Conservation (phyloP, 2,888 invertebrate genomes). For the Phlogophora meticulosa region DNA sequence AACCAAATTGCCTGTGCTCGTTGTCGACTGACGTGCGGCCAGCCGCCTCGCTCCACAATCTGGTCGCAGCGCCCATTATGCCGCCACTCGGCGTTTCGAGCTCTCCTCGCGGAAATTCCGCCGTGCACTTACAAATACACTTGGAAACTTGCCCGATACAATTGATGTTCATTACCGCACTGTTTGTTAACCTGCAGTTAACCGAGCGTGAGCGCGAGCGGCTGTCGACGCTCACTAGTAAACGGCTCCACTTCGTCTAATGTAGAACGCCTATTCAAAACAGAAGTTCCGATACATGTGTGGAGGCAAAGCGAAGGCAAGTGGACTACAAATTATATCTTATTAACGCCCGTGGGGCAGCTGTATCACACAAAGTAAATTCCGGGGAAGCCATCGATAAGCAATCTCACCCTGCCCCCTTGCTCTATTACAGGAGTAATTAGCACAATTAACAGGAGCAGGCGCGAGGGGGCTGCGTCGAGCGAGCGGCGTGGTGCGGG, state of each 20-base stretch:
- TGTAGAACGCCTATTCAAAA: conserved; percentile 58
- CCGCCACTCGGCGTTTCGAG: conserved; percentile 75
- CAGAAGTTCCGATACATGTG: conserved; percentile 39
- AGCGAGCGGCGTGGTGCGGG: conserved; percentile 62
- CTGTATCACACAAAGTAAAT: conserved; percentile 85
- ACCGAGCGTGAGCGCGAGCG: conserved; percentile 59
- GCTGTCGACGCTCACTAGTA: conserved; percentile 61
- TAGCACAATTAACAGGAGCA: conserved; percentile 90
- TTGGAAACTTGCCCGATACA: conserved; percentile 84
- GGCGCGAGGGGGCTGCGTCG: conserved; percentile 69
- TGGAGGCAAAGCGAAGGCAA: conserved; percentile 45
- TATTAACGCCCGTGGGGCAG: conserved; percentile 77
- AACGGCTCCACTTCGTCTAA: conserved; percentile 57
- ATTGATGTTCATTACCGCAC: conserved; percentile 81
- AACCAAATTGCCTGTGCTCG: conserved; percentile 88
- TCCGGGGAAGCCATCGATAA: conserved; percentile 88
- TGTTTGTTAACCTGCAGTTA: conserved; percentile 74
- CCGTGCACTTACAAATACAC: conserved; percentile 77
- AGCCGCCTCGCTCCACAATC: conserved; percentile 63
- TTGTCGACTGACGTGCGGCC: conserved; percentile 77
- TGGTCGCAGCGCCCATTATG: conserved; percentile 75
- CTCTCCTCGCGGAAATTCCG: conserved; percentile 76
- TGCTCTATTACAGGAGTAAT: conserved; percentile 91
- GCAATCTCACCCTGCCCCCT: conserved; percentile 88
- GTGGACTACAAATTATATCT: conserved; percentile 74